Evolutionary conservation across 2,888 invertebrate genomes (phyloP).

Genomic region (Yponomeuta plumbellus): DNA sequence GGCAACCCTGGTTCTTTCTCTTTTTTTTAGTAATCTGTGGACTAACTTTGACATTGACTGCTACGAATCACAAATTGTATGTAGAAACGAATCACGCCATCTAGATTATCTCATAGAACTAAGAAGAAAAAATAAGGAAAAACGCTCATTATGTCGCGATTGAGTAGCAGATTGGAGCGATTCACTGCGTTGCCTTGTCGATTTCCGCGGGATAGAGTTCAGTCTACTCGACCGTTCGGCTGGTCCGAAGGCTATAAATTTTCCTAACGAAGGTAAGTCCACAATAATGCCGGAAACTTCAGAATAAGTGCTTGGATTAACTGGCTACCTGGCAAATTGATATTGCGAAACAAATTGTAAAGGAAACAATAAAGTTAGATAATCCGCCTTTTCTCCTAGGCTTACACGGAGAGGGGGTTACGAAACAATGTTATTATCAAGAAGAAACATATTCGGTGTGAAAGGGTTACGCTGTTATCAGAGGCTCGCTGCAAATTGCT

Average conservation of each 20-base stretch:
- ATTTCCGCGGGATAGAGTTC: too few relatives aligned
- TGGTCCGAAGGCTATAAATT: not conserved
- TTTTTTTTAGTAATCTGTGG: too few relatives aligned
- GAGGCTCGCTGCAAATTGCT: conserved; percentile 9
- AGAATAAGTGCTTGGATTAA: not conserved
- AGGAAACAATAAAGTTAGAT: conserved; percentile 1
- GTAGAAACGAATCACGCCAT: too few relatives aligned
- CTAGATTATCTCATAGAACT: too few relatives aligned
- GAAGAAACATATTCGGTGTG: conserved; percentile 5
- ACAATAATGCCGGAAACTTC: not conserved
- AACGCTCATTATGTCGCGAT: too few relatives aligned
- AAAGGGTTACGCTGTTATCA: conserved; percentile 9
- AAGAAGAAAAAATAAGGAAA: too few relatives aligned
- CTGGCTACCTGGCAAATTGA: not conserved
- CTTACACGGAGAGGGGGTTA: not conserved
- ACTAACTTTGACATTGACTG: too few relatives aligned
- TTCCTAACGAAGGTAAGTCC: not conserved
- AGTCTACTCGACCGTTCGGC: not conserved
- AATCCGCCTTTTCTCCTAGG: conserved; percentile 1
- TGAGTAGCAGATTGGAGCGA: too few relatives aligned
- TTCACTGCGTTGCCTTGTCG: too few relatives aligned
- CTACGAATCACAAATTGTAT: too few relatives aligned
- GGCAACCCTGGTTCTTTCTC: too few relatives aligned
- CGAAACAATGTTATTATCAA: conserved; percentile 11
- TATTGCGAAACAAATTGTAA: not conserved